A percentile compares a stretch with the other conserved stretches of the same genome.
Conservation (phyloP, 2,888 invertebrate genomes). For the Xestobium rufovillosum region DNA sequence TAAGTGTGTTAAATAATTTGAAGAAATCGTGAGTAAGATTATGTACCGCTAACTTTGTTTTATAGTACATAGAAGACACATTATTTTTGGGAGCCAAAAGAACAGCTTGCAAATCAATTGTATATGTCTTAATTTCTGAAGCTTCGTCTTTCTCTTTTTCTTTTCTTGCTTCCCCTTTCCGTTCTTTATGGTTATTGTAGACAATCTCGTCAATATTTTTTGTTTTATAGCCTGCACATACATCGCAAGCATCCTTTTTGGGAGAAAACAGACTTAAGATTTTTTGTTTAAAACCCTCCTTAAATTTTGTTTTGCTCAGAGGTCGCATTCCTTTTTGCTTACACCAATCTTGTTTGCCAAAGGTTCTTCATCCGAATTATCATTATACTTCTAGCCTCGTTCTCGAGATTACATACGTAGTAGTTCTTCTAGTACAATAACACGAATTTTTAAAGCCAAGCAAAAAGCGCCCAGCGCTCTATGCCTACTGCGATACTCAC, state of each 20-base stretch:
- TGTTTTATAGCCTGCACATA: constrained; percentile 10
- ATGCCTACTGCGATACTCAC: too few relatives aligned
- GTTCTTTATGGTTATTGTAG: constrained; percentile 11
- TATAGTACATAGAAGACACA: constrained; percentile 23
- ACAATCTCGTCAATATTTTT: constrained; percentile 14
- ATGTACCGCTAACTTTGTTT: constrained; percentile 20
- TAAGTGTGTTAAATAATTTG: too few relatives aligned
- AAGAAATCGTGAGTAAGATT: too few relatives aligned
- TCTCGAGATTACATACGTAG: too few relatives aligned
- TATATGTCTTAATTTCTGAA: constrained; percentile 10
- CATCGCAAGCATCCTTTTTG: constrained; percentile 26
- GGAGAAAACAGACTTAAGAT: constrained; percentile 24
- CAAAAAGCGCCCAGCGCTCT: too few relatives aligned
- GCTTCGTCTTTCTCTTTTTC: constrained; percentile 18
- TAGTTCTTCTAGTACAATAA: too few relatives aligned
- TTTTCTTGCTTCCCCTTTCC: constrained; percentile 14
- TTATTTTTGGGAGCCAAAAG: constrained; percentile 18
- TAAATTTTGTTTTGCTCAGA: too few relatives aligned
- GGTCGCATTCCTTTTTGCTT: too few relatives aligned
- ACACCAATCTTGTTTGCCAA: too few relatives aligned
- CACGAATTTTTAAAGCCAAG: too few relatives aligned
- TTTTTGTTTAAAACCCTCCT: constrained; percentile 16
- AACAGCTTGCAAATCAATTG: constrained; percentile 23
- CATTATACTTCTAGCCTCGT: too few relatives aligned
- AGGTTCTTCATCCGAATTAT: too few relatives aligned